phyloP scores from a whole-genome alignment of 2,797 vertebrate genomes.

The Onychomys torridus region DNA sequence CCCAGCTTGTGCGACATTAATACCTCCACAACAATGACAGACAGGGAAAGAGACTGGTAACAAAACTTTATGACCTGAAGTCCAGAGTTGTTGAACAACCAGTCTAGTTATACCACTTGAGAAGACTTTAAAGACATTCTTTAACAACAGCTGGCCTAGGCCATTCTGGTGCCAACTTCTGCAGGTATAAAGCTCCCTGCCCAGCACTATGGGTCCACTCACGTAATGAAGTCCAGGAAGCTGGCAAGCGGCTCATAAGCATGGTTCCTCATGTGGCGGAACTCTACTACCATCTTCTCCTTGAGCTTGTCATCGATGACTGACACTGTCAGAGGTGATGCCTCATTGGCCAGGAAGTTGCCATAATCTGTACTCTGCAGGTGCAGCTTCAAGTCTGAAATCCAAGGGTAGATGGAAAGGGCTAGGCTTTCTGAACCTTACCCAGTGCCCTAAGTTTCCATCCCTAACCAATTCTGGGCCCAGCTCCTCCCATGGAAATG shows the following conservation, averaged over 20 bases:
- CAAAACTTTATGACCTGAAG: not conserved
- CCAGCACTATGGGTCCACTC: slow-evolving; percentile 75
- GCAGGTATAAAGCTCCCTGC: not conserved
- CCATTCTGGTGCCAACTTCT: not conserved
- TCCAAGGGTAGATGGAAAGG: slow-evolving; percentile 14
- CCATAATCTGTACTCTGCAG: slow-evolving; percentile 99
- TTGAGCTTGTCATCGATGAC: slow-evolving; percentile 99
- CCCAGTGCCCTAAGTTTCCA: not conserved
- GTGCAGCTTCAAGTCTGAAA: slow-evolving; percentile 96
- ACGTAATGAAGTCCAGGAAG: slow-evolving; percentile 99
- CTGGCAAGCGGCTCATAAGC: slow-evolving; percentile 98
- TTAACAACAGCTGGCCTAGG: not conserved
- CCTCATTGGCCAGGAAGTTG: slow-evolving; percentile 98
- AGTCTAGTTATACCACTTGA: not conserved
- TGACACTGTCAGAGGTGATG: slow-evolving; percentile 96
- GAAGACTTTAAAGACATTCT: slow-evolving; percentile 1
- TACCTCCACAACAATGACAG: not conserved
- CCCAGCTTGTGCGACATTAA: not conserved
- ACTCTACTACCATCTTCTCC: slow-evolving; percentile 99
- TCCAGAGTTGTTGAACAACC: not conserved
- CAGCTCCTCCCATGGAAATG: not conserved
- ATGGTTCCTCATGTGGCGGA: slow-evolving; percentile 99
- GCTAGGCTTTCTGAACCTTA: not conserved
- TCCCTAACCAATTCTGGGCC: not conserved
- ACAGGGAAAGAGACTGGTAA: not conserved